phyloP scores from a whole-genome alignment of 2,888 invertebrate species.

The Cyclophora punctaria region DNA sequence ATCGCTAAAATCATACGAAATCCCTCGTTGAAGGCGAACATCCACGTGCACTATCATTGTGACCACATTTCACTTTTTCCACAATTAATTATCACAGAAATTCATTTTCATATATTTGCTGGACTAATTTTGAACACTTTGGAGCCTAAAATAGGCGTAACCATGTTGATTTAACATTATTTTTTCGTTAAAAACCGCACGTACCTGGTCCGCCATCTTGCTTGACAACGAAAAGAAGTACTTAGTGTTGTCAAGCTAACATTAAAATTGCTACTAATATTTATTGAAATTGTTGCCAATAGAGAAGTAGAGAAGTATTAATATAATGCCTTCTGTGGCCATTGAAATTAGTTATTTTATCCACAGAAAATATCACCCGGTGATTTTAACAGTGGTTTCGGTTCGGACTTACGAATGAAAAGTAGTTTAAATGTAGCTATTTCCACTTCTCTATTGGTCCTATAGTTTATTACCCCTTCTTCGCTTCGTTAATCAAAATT shows the following conservation, averaged over 20 bases:
- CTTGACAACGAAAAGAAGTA: slow-evolving; percentile 72
- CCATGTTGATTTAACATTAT: slow-evolving; percentile 20
- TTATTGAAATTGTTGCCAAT: no score
- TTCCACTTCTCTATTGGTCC: no score
- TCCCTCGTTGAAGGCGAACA: slow-evolving; percentile 15
- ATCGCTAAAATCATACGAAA: slow-evolving; percentile 1
- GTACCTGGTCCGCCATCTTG: slow-evolving; percentile 90
- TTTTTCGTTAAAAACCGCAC: slow-evolving; percentile 50
- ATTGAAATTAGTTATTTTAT: no score
- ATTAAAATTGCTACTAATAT: not conserved
- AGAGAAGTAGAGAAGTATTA: no score
- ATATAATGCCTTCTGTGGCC: no score
- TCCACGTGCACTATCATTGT: slow-evolving; percentile 48
- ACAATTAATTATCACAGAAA: slow-evolving; percentile 19
- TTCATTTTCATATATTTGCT: slow-evolving; percentile 5
- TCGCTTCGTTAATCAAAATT: no score
- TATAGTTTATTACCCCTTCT: no score
- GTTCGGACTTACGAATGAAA: no score
- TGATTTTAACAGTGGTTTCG: no score
- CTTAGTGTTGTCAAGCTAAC: slow-evolving; percentile 3
- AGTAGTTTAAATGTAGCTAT: no score
- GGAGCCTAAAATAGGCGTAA: slow-evolving; percentile 6
- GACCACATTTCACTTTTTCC: slow-evolving; percentile 35
- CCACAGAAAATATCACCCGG: no score
- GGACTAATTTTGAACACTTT: slow-evolving; percentile 13